Evolutionary conservation across 2,888 invertebrate species (phyloP), one percentile per base, ranked within the genome.

Genomic region (Myopa testacea): DNA sequence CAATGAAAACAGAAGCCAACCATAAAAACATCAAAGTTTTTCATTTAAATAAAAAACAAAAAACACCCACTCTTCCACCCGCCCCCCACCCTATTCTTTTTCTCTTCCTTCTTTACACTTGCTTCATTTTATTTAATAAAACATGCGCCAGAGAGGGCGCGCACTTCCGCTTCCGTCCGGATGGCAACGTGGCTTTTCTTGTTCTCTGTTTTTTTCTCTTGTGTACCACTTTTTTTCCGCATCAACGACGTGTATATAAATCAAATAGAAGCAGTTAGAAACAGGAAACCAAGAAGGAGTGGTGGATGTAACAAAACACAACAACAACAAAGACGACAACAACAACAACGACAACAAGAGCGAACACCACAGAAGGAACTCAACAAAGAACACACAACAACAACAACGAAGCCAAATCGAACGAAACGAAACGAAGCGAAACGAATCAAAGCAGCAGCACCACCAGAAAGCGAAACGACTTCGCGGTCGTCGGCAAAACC

Each of bases 111-210:
- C 45, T 45, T 45, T 10, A 45, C 26, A 26, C 26, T 58, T 38
- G 38, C 37, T 62, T 40, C 38, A 16, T 60, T 26, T 74, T 65
- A 74, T 65, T 74, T 74, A 74, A 74, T 74, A 63, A 74, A 74
- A 65, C 65, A 74, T 50, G 52, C 34, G 65, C 7, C 37, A n/a
- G 5, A 16, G 16, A 55, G 16, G 55, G 16, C 14, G 63, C 37
- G 65, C 63, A 74, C 37, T 74, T 65, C 74, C 65, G 74, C 16
- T 74, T 74, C 65, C 65, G 52, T 74, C 52, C 65, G 52, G 50
- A 1, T 38, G 12, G 65, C 37, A 16, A 12, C 34, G 37, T 37
- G 14, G 14, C 14, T 63, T 63, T 55, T 63, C 4, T n/a, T 8
- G 7, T 19, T 7, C 10, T 34, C 37, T 19, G 26, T 50, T 50